Evolutionary conservation across 1,140 invertebrate genomes (phyloP).

Genomic region (Linepithema humile): DNA sequence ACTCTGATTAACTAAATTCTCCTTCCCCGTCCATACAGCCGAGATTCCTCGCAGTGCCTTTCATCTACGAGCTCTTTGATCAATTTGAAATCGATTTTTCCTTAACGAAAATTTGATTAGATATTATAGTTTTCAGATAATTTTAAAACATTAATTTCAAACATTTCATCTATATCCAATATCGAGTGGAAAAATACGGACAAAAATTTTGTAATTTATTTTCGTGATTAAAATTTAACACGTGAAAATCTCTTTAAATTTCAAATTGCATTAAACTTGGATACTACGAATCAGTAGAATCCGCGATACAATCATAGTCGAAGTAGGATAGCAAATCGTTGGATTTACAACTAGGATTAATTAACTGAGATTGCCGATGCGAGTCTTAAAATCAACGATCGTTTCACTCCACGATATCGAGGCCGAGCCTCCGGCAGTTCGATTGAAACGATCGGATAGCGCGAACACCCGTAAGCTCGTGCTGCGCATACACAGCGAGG

Average conservation of each 20-base stretch:
- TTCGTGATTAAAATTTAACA: not conserved
- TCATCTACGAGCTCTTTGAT: conserved; percentile 19
- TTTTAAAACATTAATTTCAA: conserved; percentile 3
- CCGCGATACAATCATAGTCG: not conserved
- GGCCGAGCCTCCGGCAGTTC: conserved; percentile 15
- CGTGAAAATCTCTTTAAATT: not conserved
- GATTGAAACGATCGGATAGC: conserved; percentile 47
- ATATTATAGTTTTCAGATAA: not conserved
- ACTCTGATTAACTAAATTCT: conserved; percentile 46
- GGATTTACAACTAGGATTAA: conserved; percentile 23
- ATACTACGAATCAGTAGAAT: not conserved
- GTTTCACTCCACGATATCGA: conserved; percentile 37
- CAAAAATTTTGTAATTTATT: not conserved
- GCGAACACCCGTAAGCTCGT: conserved; percentile 51
- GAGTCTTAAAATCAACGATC: conserved; percentile 32
- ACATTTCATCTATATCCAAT: not conserved
- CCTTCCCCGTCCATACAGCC: not conserved
- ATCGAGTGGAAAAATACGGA: not conserved
- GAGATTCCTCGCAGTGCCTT: conserved; percentile 4
- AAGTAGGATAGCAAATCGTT: not conserved
- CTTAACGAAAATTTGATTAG: too few species aligned
- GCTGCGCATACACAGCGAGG: conserved; percentile 39
- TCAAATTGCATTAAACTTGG: not conserved
- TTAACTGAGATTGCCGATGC: conserved; percentile 15
- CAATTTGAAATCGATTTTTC: conserved; percentile 5